Base-by-base conservation (phyloP, 2,113 vertebrate species). In the Pholis gunnellus region DNA sequence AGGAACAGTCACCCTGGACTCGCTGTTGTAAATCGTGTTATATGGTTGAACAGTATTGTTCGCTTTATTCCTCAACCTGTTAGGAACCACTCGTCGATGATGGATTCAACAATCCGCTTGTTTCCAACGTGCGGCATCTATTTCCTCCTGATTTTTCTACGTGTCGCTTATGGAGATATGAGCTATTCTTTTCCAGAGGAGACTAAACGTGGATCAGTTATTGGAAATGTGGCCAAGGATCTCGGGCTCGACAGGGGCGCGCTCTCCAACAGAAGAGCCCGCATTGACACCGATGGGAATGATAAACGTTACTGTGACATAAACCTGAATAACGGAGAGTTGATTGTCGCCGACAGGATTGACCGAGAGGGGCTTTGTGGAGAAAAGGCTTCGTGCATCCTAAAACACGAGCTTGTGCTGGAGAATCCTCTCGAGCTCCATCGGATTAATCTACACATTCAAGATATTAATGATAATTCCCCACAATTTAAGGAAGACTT, bases 391-490 rank as follows among this genome's bases (percentile, higher is more conserved):
- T 77, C 76, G 0, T 96, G 96, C 20, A 54, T 81, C 4, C 67
- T 96, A 46, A 92, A 94, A 15, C 9, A 94, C 29, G 96, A 97
- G 83, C 88, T 91, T 6, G 75, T 97, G 20, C 56, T 92, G 0
- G 92, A 25, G 72, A 92, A 88, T 81, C 93, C 90, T 13, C 82
- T 95, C 1, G 91, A 95, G 81, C 86, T 95, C 27, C 86, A 94
- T 83, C 83, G 74, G 69, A 77, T 95, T 14, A 68, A 38, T 42
- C 82, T 96, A 2, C 90, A 94, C 18, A 81, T 97, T 20, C 91
- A 93, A 72, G 96, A 97, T 74, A 80, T 96, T 42, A 97, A 97
- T 87, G 96, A 97, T 68, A 95, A 96, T 61, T 31, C 90, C 0
- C 96, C 96, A 0, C 68, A 63, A 2, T 97, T 97, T 89, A 66